Evolutionary conservation across 2,888 invertebrate genomes (phyloP), one percentile per base, ranked within the genome.

Genomic region (Loripinus fragilis): DNA sequence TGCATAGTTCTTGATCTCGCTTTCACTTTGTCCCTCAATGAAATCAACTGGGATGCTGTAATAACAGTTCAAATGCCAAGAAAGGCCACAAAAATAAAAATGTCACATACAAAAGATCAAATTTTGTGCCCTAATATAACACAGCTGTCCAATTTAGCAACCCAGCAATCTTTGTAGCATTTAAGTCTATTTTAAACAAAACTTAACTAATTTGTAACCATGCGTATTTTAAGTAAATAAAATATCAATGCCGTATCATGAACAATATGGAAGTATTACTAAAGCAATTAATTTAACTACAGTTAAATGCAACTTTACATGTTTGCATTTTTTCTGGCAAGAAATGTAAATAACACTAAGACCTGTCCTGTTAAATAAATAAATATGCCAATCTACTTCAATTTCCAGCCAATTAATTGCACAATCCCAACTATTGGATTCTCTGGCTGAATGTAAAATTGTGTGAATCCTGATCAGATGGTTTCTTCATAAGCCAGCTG

Each of bases 21-120:
- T 38, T 38, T 60, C 60, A 33, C 60, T 28, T 20, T 45, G 45
- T 45, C 25, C 33, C 48, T 64, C 30, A 41, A 33, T n/a, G 30
- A 25, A 30, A 20, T 67, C 30, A 35, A 45, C 69, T 69, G 66
- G 71, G 33, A 20, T 66, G 42, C 38, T 48, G 55, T 52, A 15
- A 60, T 17, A 73, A 80, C 83, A 83, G 83, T 83, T 83, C 71
- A 73, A 83, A 83, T 83, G 83, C 74, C 76, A 67, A 76, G 75
- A 83, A 75, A 67, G 69, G 75, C 55, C 45, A 60, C 60, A 60
- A 60, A 20, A 25, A 8, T n/a, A n/a, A 38, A 12, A 38, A 38
- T 12, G 38, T 38, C 38, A 38, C 7, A 12, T 38, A 8, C 12
- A 38, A 5, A 38, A 38, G 38, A 15, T 20, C 25, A 5, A 52